These are phyloP conservation scores for Struthio camelus DNA, from an alignment of 2,113 vertebrate genomes.

Conservation along the genomic window DNA sequence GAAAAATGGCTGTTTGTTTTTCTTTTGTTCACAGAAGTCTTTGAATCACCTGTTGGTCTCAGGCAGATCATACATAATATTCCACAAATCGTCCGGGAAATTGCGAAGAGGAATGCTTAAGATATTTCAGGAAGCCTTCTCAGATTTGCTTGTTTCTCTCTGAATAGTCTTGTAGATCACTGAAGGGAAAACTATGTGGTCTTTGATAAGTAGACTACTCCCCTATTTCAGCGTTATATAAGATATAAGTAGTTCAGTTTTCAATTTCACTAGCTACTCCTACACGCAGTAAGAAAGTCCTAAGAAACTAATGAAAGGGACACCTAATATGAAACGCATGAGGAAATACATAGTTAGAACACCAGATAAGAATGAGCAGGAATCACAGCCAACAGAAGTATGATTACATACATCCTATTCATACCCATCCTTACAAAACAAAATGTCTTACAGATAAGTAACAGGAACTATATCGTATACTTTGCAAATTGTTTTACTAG, in stretches of 20 bases:
- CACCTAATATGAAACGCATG: neutral
- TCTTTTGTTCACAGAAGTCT: neutral
- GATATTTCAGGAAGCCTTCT: constrained; percentile 2
- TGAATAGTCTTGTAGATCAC: neutral
- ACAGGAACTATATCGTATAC: neutral
- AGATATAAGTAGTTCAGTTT: neutral
- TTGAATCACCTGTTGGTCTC: constrained; percentile 20
- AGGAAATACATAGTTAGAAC: neutral
- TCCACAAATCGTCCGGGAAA: neutral
- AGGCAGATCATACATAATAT: neutral
- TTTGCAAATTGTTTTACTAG: neutral
- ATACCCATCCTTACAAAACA: neutral
- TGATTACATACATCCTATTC: neutral
- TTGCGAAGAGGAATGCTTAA: neutral
- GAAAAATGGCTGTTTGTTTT: neutral
- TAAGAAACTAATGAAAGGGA: neutral
- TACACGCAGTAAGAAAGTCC: neutral
- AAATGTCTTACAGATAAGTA: neutral
- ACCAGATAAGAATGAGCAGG: neutral
- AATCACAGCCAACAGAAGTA: neutral
- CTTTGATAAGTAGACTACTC: constrained; percentile 16
- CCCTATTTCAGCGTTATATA: neutral
- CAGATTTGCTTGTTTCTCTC: neutral
- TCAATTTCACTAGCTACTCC: neutral
- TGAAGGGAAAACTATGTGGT: neutral